A percentile compares a stretch with the other conserved stretches of the same genome.
Evolutionary conservation across 2,888 invertebrate genomes (phyloP).

Genomic region (Phalera bucephala): DNA sequence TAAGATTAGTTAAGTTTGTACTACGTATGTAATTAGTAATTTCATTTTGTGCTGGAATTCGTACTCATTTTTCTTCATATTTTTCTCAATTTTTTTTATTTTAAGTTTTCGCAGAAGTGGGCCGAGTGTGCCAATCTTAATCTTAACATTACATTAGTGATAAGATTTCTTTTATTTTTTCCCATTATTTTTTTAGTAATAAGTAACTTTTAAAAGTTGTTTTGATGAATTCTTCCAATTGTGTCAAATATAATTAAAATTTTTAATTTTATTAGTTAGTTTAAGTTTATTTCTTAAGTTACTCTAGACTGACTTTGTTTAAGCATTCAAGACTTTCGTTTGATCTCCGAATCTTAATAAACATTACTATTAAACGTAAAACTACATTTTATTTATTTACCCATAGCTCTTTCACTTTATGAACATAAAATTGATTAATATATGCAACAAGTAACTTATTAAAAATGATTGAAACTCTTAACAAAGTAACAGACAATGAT

Average conservation of each 20-base stretch:
- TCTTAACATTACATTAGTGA: slow-evolving; percentile 25
- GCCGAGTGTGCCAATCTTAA: slow-evolving; percentile 76
- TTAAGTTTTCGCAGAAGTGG: slow-evolving; percentile 49
- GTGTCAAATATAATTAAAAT: slow-evolving; percentile 44
- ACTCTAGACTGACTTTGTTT: slow-evolving; percentile 65
- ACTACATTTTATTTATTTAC: slow-evolving; percentile 19
- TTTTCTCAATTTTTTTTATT: slow-evolving; percentile 14
- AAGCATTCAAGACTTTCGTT: slow-evolving; percentile 79
- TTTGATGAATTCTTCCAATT: slow-evolving; percentile 58
- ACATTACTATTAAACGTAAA: slow-evolving; percentile 44
- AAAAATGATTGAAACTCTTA: no score
- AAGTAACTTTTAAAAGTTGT: slow-evolving; percentile 27
- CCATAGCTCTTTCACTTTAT: no score
- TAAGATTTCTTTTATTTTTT: slow-evolving; percentile 2
- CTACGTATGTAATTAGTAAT: no score
- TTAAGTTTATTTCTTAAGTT: slow-evolving; percentile 27
- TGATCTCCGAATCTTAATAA: slow-evolving; percentile 79
- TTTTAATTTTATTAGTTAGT: slow-evolving; percentile 17
- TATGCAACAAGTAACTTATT: no score
- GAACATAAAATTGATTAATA: no score
- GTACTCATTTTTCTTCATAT: slow-evolving; percentile 13
- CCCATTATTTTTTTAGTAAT: slow-evolving; percentile 20
- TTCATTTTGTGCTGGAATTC: slow-evolving; percentile 6
- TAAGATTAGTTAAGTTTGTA: slow-evolving; percentile 29
- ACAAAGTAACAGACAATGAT: no score